Evolutionary conservation across 2,888 invertebrate genomes (phyloP), one percentile per base, ranked within the genome.

Genomic region (Heteromurus nitidus): DNA sequence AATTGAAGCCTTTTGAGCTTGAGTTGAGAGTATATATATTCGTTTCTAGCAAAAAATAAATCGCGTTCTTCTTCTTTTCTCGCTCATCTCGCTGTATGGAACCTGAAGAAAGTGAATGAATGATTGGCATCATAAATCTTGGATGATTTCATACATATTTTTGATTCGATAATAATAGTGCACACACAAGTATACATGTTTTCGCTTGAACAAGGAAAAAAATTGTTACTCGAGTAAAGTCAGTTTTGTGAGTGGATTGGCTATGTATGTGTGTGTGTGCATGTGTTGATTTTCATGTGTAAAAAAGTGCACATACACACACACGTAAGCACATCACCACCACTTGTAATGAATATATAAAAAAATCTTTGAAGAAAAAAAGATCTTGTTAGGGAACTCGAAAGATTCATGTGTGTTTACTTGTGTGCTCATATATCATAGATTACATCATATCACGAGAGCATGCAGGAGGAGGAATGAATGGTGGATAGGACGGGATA

Each of bases 101-200:
- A 53, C 30, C 2, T 30, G 30, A 60, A 64, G 42, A 64, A 22
- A 64, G 22, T 64, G 64, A 42, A 64, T 36, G 50, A 26, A 67
- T 67, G 67, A 67, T 67, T 67, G 67, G 47, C 67, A 67, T 62
- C 60, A 72, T 72, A 72, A 72, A 72, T 72, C 72, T 72, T 72
- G 44, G 60, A 72, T 72, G 62, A 62, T 62, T 72, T 60, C 72
- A 72, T 72, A 44, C 58, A 72, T 72, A 72, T 72, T 72, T 72
- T 44, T 62, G 47, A 72, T 62, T 72, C 30, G 44, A 60, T 72
- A 72, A 72, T 72, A 72, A 72, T 58, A 72, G 62, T 72, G 44
- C 20, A 42, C 60, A 22, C 30, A 60, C 20, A 20, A 55, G 20
- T 13, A 42, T 36, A 22, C 64, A 64, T 20, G 36, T 36, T 36